A percentile compares a stretch with the other conserved stretches of the same genome.
Evolutionary conservation across 1,140 invertebrate species (phyloP).

Genomic region (Nilaparvata lugens): DNA sequence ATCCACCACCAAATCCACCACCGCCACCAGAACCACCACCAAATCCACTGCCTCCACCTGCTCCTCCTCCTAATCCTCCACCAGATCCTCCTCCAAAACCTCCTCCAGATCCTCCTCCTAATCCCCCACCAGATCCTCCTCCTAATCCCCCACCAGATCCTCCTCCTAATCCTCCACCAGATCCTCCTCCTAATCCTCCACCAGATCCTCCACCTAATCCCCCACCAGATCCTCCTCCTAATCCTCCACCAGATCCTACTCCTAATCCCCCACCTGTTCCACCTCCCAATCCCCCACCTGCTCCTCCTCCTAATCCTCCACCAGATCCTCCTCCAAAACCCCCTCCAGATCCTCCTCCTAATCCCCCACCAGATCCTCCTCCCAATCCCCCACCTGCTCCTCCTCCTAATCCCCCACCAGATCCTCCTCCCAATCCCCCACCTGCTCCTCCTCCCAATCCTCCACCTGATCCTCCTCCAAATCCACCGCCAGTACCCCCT

Average conservation of each 20-base stretch:
- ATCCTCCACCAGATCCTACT: background rate
- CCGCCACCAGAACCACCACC: background rate
- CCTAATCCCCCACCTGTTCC: background rate
- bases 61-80: background rate
- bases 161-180: background rate
- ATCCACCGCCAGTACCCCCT: background rate
- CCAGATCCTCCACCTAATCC: background rate
- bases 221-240: background rate
- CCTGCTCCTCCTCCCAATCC: constrained; percentile 7
- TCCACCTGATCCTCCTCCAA: background rate
- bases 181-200: background rate
- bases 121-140: background rate
- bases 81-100: background rate
- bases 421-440: background rate
- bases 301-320: background rate
- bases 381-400: background rate
- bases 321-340: background rate
- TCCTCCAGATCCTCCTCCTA: background rate
- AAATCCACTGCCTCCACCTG: background rate
- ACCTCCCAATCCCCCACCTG: background rate
- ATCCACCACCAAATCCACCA: background rate
- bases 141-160: background rate
- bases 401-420: background rate
- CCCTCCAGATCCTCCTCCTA: constrained; percentile 1
- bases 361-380: constrained; percentile 8